Evolutionary conservation across 2,797 vertebrate genomes (phyloP).

Genomic region (Kryptopterus vitreolus): DNA sequence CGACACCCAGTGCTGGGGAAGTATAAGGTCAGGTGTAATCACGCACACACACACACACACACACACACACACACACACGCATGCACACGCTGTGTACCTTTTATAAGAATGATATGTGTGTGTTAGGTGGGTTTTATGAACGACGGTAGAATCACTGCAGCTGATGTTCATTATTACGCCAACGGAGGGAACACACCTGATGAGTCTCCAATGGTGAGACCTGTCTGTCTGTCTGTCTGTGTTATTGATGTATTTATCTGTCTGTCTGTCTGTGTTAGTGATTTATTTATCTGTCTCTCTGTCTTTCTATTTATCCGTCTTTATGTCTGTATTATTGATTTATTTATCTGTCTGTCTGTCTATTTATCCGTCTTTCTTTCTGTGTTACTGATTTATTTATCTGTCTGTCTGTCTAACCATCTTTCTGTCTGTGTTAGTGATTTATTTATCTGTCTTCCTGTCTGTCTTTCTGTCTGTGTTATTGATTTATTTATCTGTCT

Average conservation of each 20-base stretch:
- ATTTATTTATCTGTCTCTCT: background rate
- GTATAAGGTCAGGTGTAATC: slow-evolving; percentile 78
- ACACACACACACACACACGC: background rate
- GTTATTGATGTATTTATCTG: no score
- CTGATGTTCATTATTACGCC: slow-evolving; percentile 76
- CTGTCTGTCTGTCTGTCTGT: background rate
- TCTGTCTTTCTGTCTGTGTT: no score
- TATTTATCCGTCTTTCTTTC: no score
- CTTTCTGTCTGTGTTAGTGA: no score
- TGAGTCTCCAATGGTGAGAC: slow-evolving; percentile 77
- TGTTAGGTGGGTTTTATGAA: slow-evolving; percentile 83
- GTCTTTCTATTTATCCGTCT: background rate
- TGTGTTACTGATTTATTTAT: no score
- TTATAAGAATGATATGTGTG: background rate
- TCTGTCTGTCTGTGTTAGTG: background rate
- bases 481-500: no score
- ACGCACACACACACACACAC: background rate
- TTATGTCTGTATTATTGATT: background rate
- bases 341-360: background rate
- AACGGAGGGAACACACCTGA: slow-evolving; percentile 81
- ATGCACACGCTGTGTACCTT: background rate
- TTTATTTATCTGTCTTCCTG: no score
- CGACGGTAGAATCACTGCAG: slow-evolving; percentile 78
- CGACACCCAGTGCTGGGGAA: slow-evolving; percentile 82
- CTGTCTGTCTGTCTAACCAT: no score